A percentile compares a stretch with the other conserved stretches of the same genome.
Conservation (phyloP, 2,888 invertebrate species). For the Meteorus cinctellus region DNA sequence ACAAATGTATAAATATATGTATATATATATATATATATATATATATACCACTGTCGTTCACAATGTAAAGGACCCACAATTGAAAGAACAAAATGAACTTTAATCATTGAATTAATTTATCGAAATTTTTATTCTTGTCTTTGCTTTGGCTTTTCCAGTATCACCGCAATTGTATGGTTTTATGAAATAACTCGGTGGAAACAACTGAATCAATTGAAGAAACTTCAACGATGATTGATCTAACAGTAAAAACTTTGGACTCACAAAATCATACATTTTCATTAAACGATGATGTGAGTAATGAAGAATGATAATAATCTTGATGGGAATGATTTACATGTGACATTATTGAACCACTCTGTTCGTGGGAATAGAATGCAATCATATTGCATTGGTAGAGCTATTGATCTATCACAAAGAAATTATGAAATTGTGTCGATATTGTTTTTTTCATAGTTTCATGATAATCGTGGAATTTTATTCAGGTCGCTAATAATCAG, state of each 20-base stretch:
- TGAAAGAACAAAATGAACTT: not conserved
- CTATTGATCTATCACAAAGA: no score
- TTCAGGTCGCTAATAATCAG: no score
- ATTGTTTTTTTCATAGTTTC: no score
- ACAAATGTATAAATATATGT: no score
- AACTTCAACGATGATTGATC: slow-evolving; percentile 79
- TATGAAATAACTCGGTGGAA: slow-evolving; percentile 10
- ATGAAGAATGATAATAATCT: not conserved
- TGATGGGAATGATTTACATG: not conserved
- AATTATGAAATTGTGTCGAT: no score
- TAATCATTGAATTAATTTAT: not conserved
- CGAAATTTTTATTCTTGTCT: not conserved
- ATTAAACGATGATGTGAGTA: slow-evolving; percentile 89
- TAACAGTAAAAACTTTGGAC: slow-evolving; percentile 93
- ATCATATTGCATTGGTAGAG: no score
- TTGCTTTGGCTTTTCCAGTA: not conserved
- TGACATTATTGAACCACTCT: not conserved
- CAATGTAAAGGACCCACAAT: not conserved
- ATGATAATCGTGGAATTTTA: no score
- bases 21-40: no score
- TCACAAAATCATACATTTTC: slow-evolving; percentile 88
- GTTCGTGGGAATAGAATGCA: no score
- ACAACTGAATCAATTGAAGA: slow-evolving; percentile 15
- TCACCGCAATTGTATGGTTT: not conserved
- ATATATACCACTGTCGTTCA: no score